Evolutionary conservation across 2,113 vertebrate species (phyloP).

Genomic region (Telmatochromis sp.): DNA sequence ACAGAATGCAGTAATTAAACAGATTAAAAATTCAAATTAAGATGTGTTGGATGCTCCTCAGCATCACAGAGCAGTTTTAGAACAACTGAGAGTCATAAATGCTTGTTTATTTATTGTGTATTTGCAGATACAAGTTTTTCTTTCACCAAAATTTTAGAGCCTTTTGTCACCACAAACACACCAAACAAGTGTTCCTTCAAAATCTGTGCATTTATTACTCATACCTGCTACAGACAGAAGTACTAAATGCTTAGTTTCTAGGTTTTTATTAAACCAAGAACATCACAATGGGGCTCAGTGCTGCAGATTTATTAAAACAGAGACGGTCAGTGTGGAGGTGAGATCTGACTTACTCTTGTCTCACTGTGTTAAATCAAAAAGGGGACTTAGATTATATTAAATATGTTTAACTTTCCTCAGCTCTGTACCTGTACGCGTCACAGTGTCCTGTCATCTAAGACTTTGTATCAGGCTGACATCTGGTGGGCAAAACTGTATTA

Average conservation of each 20-base stretch:
- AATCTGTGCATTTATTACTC: not conserved
- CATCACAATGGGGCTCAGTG: not conserved
- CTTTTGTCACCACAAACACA: not conserved
- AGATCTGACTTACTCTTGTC: not conserved
- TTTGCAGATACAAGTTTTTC: fast-evolving
- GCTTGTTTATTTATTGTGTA: not conserved
- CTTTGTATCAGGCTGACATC: not conserved
- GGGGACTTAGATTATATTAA: not conserved
- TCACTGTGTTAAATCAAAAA: not conserved
- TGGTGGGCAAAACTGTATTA: not conserved
- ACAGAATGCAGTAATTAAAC: not conserved
- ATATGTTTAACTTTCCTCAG: not conserved
- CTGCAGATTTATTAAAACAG: not conserved
- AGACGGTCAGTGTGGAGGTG: not conserved
- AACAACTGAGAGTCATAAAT: not conserved
- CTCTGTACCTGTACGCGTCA: fast-evolving
- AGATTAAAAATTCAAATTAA: fast-evolving
- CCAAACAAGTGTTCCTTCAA: not conserved
- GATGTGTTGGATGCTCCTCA: not conserved
- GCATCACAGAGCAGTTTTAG: not conserved
- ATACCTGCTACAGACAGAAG: not conserved
- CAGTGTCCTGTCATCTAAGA: not conserved
- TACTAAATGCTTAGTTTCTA: not conserved
- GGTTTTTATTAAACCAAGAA: not conserved
- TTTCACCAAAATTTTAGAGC: fast-evolving